These are phyloP conservation scores for Pygmarrhopalites habei DNA, from an alignment of 1,140 invertebrate genomes.

Conservation along the genomic window DNA sequence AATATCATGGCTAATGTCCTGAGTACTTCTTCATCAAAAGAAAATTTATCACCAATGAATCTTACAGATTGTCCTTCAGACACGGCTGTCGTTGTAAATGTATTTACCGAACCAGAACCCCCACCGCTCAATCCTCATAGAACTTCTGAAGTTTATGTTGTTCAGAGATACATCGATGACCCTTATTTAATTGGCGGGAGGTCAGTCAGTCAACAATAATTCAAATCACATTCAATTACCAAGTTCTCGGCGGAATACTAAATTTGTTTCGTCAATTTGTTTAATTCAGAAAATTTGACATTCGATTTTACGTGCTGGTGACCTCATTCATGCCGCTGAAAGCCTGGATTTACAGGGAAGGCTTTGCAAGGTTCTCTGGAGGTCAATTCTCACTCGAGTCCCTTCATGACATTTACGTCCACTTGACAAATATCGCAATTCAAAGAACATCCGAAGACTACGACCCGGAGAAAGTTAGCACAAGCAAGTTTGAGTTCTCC, in stretches of 20 bases:
- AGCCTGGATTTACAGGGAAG: constrained; percentile 57
- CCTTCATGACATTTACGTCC: constrained; percentile 46
- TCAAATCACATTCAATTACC: too few relatives aligned
- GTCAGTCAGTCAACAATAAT: too few relatives aligned
- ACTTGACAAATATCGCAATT: constrained; percentile 58
- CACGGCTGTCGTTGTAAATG: background rate
- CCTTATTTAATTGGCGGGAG: constrained; percentile 58
- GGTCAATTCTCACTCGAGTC: constrained; percentile 52
- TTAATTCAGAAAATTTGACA: constrained; percentile 61
- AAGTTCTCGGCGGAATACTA: too few relatives aligned
- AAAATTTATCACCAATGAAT: background rate
- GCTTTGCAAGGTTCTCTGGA: constrained; percentile 55
- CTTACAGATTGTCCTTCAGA: background rate
- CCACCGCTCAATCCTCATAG: background rate
- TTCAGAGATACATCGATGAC: constrained; percentile 55
- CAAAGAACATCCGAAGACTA: constrained; percentile 45
- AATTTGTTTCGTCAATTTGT: too few relatives aligned
- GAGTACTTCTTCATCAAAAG: constrained; percentile 2
- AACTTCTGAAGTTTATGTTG: constrained; percentile 43
- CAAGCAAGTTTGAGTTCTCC: too few relatives aligned
- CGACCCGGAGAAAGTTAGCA: constrained; percentile 32
- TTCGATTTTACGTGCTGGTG: constrained; percentile 54
- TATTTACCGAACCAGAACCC: background rate
- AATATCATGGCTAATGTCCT: background rate
- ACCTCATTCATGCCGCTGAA: constrained; percentile 53